These are phyloP conservation scores for Sycophila sp. DNA, from an alignment of 1,140 invertebrate genomes.

Conservation along the genomic window DNA sequence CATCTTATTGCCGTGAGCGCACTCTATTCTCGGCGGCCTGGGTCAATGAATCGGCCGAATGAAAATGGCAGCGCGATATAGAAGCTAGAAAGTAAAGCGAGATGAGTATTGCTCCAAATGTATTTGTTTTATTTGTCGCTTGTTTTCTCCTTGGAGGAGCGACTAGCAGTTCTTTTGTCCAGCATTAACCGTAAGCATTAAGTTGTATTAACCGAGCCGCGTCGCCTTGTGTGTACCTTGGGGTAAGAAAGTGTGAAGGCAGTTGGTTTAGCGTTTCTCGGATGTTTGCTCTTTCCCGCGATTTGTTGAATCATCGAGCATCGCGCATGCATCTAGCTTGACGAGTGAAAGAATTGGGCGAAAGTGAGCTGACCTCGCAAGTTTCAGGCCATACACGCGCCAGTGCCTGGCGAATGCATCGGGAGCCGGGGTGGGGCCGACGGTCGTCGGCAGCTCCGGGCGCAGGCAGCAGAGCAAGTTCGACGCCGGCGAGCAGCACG, in stretches of 20 bases:
- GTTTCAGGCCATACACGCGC: slow-evolving; percentile 56
- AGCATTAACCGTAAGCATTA: slow-evolving; percentile 14
- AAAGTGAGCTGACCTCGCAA: slow-evolving; percentile 31
- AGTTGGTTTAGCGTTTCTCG: no score
- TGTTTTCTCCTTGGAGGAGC: slow-evolving; percentile 26
- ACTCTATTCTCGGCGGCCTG: slow-evolving; percentile 44
- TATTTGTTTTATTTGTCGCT: slow-evolving; percentile 21
- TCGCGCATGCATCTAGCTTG: background rate
- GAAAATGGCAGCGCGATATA: slow-evolving; percentile 39
- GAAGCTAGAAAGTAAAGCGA: slow-evolving; percentile 25
- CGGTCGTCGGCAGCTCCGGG: slow-evolving; percentile 51
- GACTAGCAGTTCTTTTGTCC: no score
- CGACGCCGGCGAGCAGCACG: slow-evolving; percentile 53
- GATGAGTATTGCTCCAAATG: slow-evolving; percentile 23
- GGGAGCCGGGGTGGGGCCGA: slow-evolving; percentile 51
- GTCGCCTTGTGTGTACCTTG: no score
- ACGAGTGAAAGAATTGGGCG: background rate
- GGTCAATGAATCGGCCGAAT: slow-evolving; percentile 48
- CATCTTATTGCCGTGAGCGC: slow-evolving; percentile 44
- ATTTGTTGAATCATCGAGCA: slow-evolving; percentile 23
- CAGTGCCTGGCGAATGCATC: slow-evolving; percentile 60
- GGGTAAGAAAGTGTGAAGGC: no score
- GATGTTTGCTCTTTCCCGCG: slow-evolving; percentile 26
- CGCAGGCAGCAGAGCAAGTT: slow-evolving; percentile 51
- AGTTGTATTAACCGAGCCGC: no score